phyloP scores from a whole-genome alignment of 2,113 vertebrate genomes.

The Leuciscus idus region DNA sequence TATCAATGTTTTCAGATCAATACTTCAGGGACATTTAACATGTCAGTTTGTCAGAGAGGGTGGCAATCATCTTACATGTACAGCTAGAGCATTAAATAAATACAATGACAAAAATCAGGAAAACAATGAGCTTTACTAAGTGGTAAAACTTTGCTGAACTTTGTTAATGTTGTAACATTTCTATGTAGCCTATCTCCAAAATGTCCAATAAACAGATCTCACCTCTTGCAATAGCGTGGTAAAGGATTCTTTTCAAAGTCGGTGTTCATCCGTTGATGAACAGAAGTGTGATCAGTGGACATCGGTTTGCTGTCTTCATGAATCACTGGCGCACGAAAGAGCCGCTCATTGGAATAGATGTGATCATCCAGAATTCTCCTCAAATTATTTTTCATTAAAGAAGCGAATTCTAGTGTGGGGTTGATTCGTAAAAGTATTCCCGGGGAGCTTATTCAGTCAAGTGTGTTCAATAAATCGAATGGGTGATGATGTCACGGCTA shows the following conservation, averaged over 20 bases:
- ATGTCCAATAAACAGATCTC: neutral
- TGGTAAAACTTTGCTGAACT: neutral
- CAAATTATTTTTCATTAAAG: neutral
- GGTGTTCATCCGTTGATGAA: slow-evolving; percentile 21
- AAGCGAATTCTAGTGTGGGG: neutral
- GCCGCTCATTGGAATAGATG: neutral
- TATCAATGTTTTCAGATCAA: neutral
- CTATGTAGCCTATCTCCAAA: neutral
- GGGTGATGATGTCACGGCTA: neutral
- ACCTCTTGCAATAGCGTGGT: slow-evolving; percentile 21
- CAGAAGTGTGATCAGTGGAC: slow-evolving; percentile 21
- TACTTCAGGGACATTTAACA: neutral
- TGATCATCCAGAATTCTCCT: neutral
- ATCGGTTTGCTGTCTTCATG: slow-evolving; percentile 3
- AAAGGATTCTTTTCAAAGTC: slow-evolving; percentile 2
- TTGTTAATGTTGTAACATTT: neutral
- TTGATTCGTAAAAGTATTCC: neutral
- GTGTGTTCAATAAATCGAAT: neutral
- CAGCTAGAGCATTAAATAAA: neutral
- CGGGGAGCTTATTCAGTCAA: neutral
- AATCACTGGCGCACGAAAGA: slow-evolving; percentile 7
- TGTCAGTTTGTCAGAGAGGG: neutral
- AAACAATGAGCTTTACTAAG: too few species aligned
- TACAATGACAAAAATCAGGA: neutral
- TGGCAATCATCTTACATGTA: neutral